These are phyloP conservation scores for Australoheros facetus DNA, from an alignment of 2,797 vertebrate species.

Conservation along the genomic window DNA sequence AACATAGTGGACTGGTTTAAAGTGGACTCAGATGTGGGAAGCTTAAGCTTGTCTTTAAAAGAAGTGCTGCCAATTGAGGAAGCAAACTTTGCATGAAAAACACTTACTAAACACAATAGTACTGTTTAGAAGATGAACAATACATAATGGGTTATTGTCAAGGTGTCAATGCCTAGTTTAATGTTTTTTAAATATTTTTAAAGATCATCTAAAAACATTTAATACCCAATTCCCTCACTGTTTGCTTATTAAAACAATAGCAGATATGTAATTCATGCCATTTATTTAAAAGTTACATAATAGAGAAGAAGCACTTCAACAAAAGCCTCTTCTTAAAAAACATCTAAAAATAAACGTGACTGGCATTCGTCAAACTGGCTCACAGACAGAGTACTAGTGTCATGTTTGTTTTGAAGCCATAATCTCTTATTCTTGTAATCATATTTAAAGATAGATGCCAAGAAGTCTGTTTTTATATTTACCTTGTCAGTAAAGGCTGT, in stretches of 20 bases:
- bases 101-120: neutral
- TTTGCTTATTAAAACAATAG: neutral
- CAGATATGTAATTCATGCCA: neutral
- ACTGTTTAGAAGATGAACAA: neutral
- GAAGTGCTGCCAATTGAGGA: neutral
- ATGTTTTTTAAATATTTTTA: neutral
- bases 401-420: neutral
- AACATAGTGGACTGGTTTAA: constrained; percentile 9
- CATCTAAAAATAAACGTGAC: constrained; percentile 1
- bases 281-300: neutral
- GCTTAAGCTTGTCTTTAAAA: constrained; percentile 26
- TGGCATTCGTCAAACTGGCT: neutral
- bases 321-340: neutral
- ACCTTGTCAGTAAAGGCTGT: constrained; percentile 46
- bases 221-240: neutral
- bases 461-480: neutral
- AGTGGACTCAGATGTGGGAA: constrained; percentile 20
- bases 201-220: neutral
- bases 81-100: neutral
- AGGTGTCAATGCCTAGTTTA: neutral
- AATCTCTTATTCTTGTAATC: neutral
- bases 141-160: neutral
- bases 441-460: neutral
- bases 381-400: neutral
- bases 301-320: neutral